These are phyloP conservation scores for Ciona savignyi DNA, from an alignment of 23 tunicate species.

Conservation along the genomic window DNA sequence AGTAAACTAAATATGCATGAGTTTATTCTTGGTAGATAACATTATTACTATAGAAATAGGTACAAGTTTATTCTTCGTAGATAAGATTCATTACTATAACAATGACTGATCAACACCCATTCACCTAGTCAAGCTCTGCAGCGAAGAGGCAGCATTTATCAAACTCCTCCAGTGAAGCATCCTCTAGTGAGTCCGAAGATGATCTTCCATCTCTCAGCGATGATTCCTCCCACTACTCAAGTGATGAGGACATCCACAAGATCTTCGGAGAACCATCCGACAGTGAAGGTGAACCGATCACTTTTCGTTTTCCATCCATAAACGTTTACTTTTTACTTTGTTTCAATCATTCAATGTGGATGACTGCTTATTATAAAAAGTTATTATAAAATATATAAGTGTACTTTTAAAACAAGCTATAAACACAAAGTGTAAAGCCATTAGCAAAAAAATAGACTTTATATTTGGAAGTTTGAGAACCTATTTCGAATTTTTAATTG, in stretches of 20 bases:
- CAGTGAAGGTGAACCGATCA: conserved; percentile 43
- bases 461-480: no score
- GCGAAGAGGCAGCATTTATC: conserved; percentile 8
- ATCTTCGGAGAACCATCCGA: conserved; percentile 59
- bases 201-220: conserved; percentile 10
- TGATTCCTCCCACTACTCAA: conserved; percentile 13
- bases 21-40: no score
- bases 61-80: no score
- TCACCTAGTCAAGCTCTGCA: conserved; percentile 2
- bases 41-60: no score
- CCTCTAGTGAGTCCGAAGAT: conserved; percentile 19
- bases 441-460: no score
- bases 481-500: no score
- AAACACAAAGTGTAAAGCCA: background rate
- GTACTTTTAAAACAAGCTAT: no score
- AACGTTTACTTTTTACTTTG: background rate
- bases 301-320: background rate
- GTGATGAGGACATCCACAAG: conserved; percentile 69
- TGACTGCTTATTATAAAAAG: background rate
- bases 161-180: background rate
- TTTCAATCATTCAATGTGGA: background rate
- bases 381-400: conserved; percentile 9
- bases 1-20: no score
- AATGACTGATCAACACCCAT: no score
- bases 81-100: no score